Base-by-base conservation (phyloP, 1,140 invertebrate species). In the Caerostris extrusa region DNA sequence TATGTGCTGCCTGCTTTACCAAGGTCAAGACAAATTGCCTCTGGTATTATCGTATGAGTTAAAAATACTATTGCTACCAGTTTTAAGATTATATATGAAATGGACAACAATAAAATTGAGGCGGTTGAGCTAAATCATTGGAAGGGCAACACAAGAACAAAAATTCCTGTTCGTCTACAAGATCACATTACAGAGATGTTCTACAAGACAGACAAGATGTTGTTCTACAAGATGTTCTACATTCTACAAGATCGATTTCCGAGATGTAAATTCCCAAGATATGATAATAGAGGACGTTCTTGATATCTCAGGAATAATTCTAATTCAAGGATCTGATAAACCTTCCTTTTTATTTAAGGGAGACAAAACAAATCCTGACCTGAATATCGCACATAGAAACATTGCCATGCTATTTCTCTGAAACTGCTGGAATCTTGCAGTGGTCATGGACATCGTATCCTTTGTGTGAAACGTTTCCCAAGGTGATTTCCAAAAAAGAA, bases 11-110 rank as follows among this genome's bases (percentile, higher is more conserved):
- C n/a, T n/a, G n/a, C n/a, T 56, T 56, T 86, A 50, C 82, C 61
- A 87, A 67, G 91, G 60, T 71, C 83, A 34, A n/a, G 64, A 83
- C 83, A 93, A 87, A 55, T 93, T 60, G 53, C 91, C 56, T 87
- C 83, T 14, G 91, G 91, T 17, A 86, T 87, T 6, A 93, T 93
- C 61, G 61, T 71, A 14, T 82, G 77, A n/a, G 56, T 93, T 12
- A 93, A 93, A 81, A 88, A 55, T 67, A 58, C 19, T 17, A 81
- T 67, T 17, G 19, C 71, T 56, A 17, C n/a, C 58, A 89, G 34
- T 10, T 93, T 89, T 56, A 82, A 81, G 55, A 34, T 89, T 3
- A n/a, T 89, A 0, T 86, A 93, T 60, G 34, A 85, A 83, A 81
- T 93, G 85, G 53, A 89, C 3, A 57, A 64, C 3, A 93, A 81